Conservation (phyloP, 2,797 vertebrate species). For the Tympanoctomys barrerae region DNA sequence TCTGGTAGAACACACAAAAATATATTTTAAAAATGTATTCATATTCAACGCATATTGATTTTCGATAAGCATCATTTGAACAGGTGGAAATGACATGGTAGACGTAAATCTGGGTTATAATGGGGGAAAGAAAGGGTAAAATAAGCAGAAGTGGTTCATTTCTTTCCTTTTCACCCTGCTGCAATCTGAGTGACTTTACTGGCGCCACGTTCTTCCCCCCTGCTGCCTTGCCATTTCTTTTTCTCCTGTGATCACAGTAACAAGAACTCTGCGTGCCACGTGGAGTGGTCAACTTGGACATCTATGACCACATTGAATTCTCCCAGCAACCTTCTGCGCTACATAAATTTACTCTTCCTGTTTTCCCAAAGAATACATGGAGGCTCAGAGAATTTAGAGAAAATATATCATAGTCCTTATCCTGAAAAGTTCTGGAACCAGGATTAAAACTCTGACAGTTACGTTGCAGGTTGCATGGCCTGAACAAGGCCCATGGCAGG, state of each 20-base stretch:
- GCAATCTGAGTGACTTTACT: neutral
- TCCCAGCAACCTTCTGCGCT: neutral
- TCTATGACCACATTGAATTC: neutral
- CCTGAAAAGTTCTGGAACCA: neutral
- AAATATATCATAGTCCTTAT: neutral
- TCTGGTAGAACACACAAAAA: constrained; percentile 1
- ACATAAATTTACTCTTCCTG: neutral
- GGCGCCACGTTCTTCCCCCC: neutral
- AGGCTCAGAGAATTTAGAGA: neutral
- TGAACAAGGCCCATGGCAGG: neutral
- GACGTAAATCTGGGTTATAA: neutral
- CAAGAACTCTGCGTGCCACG: neutral
- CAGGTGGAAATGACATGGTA: neutral
- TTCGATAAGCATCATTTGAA: constrained; percentile 3
- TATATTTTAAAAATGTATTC: neutral
- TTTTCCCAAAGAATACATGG: neutral
- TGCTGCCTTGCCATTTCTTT: neutral
- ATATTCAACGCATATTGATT: neutral
- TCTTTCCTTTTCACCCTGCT: neutral
- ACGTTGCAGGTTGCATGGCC: neutral
- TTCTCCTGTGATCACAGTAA: neutral
- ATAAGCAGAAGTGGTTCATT: neutral
- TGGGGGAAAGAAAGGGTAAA: neutral
- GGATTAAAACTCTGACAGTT: neutral
- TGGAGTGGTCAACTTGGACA: neutral